Evolutionary conservation across 23 tunicate species (phyloP).

Genomic region (Botrylloides violaceus): DNA sequence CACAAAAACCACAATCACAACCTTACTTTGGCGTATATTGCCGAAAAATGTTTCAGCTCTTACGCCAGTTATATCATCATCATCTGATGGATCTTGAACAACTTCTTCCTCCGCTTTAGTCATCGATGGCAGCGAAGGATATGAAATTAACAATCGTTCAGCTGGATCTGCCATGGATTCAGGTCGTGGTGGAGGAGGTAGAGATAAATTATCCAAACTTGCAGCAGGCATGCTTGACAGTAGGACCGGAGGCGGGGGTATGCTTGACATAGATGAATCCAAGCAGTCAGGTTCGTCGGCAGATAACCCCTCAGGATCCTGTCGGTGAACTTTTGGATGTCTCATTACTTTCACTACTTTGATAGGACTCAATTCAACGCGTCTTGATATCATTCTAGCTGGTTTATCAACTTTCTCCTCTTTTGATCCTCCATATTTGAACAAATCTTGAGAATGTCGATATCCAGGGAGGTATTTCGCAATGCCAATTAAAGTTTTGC

Average conservation of each 20-base stretch:
- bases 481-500: constrained; percentile 1
- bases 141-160: not conserved
- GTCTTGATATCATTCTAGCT: not conserved
- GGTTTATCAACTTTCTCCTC: not conserved
- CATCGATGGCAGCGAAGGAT: constrained; percentile 20
- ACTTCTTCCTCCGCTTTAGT: not conserved
- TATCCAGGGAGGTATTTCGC: constrained; percentile 16
- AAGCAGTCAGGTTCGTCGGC: not conserved
- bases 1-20: not conserved
- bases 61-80: not conserved
- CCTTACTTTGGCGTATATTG: constrained; percentile 16
- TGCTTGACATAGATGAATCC: not conserved
- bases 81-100: not conserved
- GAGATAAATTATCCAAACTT: constrained; percentile 20
- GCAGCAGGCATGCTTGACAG: not conserved
- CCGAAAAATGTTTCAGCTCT: constrained; percentile 21
- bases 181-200: constrained; percentile 22
- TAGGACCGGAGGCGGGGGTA: not conserved
- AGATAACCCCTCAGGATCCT: constrained; percentile 21
- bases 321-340: not conserved
- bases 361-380: not conserved
- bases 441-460: constrained; percentile 13
- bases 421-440: not conserved
- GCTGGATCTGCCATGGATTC: constrained; percentile 16
- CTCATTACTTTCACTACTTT: not conserved